Evolutionary conservation across 2,113 vertebrate species (phyloP), one percentile per base, ranked within the genome.

Genomic region (Equus przewalskii): DNA sequence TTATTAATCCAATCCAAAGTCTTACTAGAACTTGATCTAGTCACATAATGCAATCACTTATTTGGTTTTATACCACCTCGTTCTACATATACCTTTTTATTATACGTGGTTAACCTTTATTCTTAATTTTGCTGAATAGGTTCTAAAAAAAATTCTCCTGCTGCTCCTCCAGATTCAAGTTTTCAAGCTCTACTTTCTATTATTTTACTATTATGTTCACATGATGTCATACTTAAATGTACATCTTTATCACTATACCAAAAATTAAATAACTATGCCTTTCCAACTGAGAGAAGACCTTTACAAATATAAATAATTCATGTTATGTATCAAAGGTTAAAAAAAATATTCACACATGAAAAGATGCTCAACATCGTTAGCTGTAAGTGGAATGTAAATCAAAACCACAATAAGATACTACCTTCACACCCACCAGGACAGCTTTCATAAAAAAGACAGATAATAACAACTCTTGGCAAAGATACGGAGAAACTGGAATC

Each of bases 331-430:
- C 80, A 14, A 85, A 89, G 19, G 19, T 28, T 92, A 30, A 60
- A 88, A 88, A 87, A 73, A 69, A 75, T 33, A 83, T 70, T 94
- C n/a, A 84, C 46, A 89, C 14, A 36, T 64, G 36, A 69, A 73
- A 72, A 92, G 64, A 88, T 82, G 33, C 28, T 76, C 62, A 58
- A 5, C 46, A 79, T 62, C 70, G 89, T 41, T 69, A 92, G 21
- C 26, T 54, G 93, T 46, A 44, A 70, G 24, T 36, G 36, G 82
- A 90, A 78, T 69, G 5, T 79, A 94, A 36, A 94, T 89, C 14
- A 92, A 92, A 81, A 81, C 70, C 62, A 88, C n/a, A 36, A 5
- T 24, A 89, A 72, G 18, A 80, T 15, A 56, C 65, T 22, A 73
- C 19, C n/a, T 76, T 70, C 46, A 88, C 16, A 12, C 7, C 67